Percentiles rank a stretch among this genome's conserved stretches.
Evolutionary conservation across 1,140 invertebrate species (phyloP).

Genomic region (Chrysopa pallens): DNA sequence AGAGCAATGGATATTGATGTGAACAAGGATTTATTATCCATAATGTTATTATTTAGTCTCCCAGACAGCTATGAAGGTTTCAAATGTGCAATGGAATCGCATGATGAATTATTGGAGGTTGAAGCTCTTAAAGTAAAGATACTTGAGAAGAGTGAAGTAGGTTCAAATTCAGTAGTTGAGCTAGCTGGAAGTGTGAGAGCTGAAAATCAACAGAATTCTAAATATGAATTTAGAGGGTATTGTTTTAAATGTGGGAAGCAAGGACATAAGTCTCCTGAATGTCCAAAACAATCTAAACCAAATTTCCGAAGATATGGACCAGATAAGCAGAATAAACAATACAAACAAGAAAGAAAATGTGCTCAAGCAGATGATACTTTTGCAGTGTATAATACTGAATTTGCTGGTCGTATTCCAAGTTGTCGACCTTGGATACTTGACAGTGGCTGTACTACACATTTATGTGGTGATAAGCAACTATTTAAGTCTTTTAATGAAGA

Average conservation of each 20-base stretch:
- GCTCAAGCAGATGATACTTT: background rate
- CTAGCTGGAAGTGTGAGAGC: background rate
- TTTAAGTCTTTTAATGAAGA: background rate
- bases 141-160: slow-evolving; percentile 13
- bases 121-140: slow-evolving; percentile 16
- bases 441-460: slow-evolving; percentile 4
- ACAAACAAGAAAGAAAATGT: background rate
- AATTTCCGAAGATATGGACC: background rate
- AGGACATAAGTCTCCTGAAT: background rate
- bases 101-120: slow-evolving; percentile 11
- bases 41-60: slow-evolving; percentile 16
- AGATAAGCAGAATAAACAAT: background rate
- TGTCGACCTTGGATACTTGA: slow-evolving; percentile 6
- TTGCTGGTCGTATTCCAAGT: background rate
- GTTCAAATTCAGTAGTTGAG: slow-evolving; percentile 2
- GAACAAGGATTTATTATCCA: slow-evolving; percentile 8
- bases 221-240: background rate
- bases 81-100: slow-evolving; percentile 15
- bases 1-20: slow-evolving; percentile 11
- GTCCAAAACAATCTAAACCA: too few relatives aligned
- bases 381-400: background rate
- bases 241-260: slow-evolving; percentile 2
- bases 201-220: background rate
- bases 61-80: slow-evolving; percentile 13
- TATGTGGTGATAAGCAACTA: slow-evolving; percentile 2